Evolutionary conservation across 2,888 invertebrate species (phyloP).

Genomic region (Coleophora deauratella): DNA sequence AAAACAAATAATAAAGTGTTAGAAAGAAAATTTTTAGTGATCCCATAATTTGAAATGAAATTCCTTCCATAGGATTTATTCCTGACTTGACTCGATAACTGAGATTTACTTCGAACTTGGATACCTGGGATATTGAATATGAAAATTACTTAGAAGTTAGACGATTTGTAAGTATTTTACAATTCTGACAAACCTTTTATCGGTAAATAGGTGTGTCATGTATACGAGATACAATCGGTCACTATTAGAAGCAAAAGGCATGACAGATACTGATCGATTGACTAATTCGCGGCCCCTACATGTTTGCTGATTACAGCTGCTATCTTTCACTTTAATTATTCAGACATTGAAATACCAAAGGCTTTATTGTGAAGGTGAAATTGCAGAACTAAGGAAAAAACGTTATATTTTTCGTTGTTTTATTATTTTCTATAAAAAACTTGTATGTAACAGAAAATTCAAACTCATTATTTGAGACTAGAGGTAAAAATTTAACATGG

Average conservation of each 20-base stretch:
- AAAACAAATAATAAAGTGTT: too few relatives aligned
- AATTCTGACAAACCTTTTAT: too few relatives aligned
- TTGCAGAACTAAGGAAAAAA: neutral
- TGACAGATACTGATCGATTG: conserved; percentile 17
- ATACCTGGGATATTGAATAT: too few relatives aligned
- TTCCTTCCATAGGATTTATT: too few relatives aligned
- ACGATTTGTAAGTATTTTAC: too few relatives aligned
- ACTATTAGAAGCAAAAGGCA: conserved; percentile 37
- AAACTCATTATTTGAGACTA: conserved; percentile 25
- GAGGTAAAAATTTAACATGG: conserved; percentile 30
- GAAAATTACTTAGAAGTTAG: too few relatives aligned
- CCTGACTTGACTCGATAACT: too few relatives aligned
- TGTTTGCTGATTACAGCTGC: neutral
- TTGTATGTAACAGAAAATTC: neutral
- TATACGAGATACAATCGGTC: conserved; percentile 27
- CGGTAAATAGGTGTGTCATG: too few relatives aligned
- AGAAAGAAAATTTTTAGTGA: too few relatives aligned
- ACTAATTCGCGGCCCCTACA: neutral
- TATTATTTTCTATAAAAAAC: neutral
- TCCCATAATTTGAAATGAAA: too few relatives aligned
- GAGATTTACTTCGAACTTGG: too few relatives aligned
- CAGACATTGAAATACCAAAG: neutral
- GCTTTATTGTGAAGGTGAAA: neutral
- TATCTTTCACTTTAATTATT: neutral
- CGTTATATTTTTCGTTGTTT: too few relatives aligned